Base-by-base conservation (phyloP, 2,888 invertebrate genomes). In the Synergus laeviventris region DNA sequence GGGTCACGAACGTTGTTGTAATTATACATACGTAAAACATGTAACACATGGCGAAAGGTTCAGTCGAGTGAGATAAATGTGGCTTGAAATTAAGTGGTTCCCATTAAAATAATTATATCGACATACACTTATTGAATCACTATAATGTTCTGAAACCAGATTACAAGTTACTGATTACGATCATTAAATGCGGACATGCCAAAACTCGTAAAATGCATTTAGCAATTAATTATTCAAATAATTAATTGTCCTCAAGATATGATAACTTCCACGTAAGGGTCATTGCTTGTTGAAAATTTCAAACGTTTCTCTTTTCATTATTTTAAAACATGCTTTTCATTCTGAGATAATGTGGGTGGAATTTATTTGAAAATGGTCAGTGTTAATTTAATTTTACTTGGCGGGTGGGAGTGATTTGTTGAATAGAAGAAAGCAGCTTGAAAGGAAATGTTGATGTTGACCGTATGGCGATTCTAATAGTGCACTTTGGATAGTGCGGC, bases 401-500 rank as follows among this genome's bases (percentile, higher is more conserved):
- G 62, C 24, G 62, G 39, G 38, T 38, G 31, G 36, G 62, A 38
- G 62, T 62, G 62, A 62, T 62, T 62, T 62, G 62, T 62, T 16
- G 62, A 36, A 38, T 62, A 18, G 39, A 39, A 12, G 62, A 62
- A 62, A 62, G 64, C 12, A 42, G 42, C 42, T 64, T 21, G 39
- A 64, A 42, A 64, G 39, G 18, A 64, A 21, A 18, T 62, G 62
- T 62, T 42, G 64, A 64, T 38, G 39, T 64, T 64, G 64, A 42
- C 62, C 62, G 62, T 62, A 62, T 62, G 62, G 39, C 64, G 77
- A 80, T 74, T 76, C 61, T 66, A 80, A 78, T 79, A 77, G 77
- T 79, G 75, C 76, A 79, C 74, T 79, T 74, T 59, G 79, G 79
- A 82, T 84, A 85, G 82, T 83, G 85, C 82, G 78, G 78, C 73